Conservation (phyloP, 2,797 vertebrate genomes). For the Chaenodraco wilsoni region DNA sequence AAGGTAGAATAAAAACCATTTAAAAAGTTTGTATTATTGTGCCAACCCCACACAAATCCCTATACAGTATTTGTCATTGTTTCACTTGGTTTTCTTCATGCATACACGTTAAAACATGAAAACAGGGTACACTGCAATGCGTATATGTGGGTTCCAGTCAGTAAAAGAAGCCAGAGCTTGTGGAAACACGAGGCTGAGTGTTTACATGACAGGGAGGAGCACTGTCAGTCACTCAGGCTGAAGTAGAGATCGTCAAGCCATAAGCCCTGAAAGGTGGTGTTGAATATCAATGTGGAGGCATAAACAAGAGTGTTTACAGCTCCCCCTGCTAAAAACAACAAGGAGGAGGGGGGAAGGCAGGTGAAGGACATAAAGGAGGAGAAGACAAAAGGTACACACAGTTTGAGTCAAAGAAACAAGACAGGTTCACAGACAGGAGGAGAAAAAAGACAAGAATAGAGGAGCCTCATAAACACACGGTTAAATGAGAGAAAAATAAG, state of each 20-base stretch:
- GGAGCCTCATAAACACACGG: conserved; percentile 7
- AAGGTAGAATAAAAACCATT: background rate
- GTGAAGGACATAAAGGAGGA: conserved; percentile 50
- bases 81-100: background rate
- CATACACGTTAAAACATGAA: background rate
- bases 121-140: background rate
- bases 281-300: conserved; percentile 73
- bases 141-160: conserved; percentile 19
- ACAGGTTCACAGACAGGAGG: background rate
- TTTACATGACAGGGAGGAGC: conserved; percentile 45
- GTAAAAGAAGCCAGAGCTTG: conserved; percentile 34
- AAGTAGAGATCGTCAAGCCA: conserved; percentile 53
- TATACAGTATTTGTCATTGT: background rate
- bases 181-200: conserved; percentile 47
- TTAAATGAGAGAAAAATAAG: conserved; percentile 15
- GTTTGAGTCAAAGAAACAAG: conserved; percentile 5
- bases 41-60: background rate
- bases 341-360: conserved; percentile 22
- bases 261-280: conserved; percentile 60
- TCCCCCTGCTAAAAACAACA: conserved; percentile 55
- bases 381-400: conserved; percentile 28
- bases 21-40: background rate
- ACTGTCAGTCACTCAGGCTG: conserved; percentile 50
- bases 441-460: conserved; percentile 4
- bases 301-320: conserved; percentile 68